Conservation (phyloP, 2,797 vertebrate species). For the Liasis olivaceus region DNA sequence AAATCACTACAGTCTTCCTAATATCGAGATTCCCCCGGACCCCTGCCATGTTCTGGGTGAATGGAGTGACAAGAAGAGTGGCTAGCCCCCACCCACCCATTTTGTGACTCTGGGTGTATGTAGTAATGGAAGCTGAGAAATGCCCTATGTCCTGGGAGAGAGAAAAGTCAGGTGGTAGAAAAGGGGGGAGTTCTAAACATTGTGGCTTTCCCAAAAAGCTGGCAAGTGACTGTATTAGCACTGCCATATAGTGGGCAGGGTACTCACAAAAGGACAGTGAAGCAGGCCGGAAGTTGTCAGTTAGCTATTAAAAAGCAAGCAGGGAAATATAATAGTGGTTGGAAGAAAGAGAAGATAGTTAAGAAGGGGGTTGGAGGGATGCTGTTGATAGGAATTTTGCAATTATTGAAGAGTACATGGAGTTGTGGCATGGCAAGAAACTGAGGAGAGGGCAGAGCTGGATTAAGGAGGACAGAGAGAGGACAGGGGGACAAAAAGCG, state of each 20-base stretch:
- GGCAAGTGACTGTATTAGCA: not conserved
- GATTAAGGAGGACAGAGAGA: not conserved
- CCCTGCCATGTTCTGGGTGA: too few relatives aligned
- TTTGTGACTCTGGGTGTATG: not conserved
- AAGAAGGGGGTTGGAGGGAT: not conserved
- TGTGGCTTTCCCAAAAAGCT: not conserved
- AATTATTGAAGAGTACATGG: not conserved
- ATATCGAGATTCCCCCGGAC: not conserved
- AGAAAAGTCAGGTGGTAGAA: not conserved
- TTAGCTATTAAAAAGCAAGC: not conserved
- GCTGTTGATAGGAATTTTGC: not conserved
- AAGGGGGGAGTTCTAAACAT: not conserved
- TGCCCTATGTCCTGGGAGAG: not conserved
- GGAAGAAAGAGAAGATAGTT: not conserved
- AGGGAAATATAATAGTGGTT: not conserved
- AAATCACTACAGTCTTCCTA: not conserved
- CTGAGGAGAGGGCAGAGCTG: not conserved
- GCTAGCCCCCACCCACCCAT: not conserved
- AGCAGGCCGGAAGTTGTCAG: not conserved
- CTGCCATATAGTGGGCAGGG: not conserved
- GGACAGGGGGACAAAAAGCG: not conserved
- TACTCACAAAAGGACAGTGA: not conserved
- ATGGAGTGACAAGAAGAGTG: not conserved
- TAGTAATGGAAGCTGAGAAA: not conserved
- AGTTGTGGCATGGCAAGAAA: not conserved